Evolutionary conservation across 2,113 vertebrate genomes (phyloP).

Genomic region (Paracanthobrama guichenoti): DNA sequence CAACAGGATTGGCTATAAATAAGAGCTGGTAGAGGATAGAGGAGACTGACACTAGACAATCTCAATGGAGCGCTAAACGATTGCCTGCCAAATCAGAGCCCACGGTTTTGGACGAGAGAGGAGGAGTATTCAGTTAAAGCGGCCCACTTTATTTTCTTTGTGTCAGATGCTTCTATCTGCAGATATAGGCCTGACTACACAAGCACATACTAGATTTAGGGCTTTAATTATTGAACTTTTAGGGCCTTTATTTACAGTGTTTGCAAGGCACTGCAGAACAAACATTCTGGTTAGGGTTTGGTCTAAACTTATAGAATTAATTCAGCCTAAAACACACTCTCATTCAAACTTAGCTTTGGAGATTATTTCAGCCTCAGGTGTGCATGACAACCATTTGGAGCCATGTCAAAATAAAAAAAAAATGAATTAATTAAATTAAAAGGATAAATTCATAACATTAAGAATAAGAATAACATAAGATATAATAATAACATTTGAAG

Average conservation of each 20-base stretch:
- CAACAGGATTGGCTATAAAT: constrained; percentile 58
- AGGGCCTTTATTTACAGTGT: neutral
- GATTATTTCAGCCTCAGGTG: neutral
- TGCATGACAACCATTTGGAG: neutral
- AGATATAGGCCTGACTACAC: constrained; percentile 15
- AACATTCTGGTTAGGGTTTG: neutral
- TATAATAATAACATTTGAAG: neutral
- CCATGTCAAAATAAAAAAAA: neutral
- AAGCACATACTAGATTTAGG: neutral
- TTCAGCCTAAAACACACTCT: neutral
- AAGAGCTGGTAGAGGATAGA: constrained; percentile 60
- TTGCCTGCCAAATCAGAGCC: constrained; percentile 73
- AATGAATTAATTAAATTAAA: neutral
- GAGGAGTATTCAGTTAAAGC: constrained; percentile 39
- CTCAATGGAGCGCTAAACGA: constrained; percentile 64
- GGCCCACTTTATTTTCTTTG: constrained; percentile 45
- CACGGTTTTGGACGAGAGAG: constrained; percentile 52
- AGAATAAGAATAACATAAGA: too few relatives aligned
- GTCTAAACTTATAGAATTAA: neutral
- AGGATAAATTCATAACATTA: neutral
- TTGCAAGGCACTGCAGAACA: neutral
- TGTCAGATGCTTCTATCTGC: constrained; percentile 24
- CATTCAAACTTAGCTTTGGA: neutral
- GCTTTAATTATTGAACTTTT: constrained; percentile 20
- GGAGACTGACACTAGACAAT: constrained; percentile 69